Base-by-base conservation (phyloP, 1,140 invertebrate species). In the Ceratina australensis region DNA sequence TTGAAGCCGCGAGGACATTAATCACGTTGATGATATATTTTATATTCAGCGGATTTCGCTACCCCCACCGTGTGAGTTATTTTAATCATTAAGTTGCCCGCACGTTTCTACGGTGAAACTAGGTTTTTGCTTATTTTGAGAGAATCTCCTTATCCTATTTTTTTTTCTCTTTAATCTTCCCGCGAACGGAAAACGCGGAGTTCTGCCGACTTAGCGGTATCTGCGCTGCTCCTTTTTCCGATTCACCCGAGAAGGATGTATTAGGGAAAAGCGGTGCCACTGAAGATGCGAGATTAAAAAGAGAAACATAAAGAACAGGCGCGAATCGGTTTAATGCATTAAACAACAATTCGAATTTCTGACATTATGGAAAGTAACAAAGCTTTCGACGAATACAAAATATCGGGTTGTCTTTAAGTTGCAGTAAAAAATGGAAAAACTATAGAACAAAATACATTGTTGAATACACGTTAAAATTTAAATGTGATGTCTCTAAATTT, bases 1-100 rank as follows among this genome's bases (percentile, higher is more conserved):
- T 76, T 61, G 42, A 61, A 28, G 16, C 47, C 4, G 66, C 47
- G 1, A 52, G 47, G 47, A 52, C 74, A 76, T 76, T 76, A 76
- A 76, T 76, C 74, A 61, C 74, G 47, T 15, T 47, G 73, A 76
- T 76, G 73, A 57, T 60, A 33, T 56, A 71, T 71, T 76, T 76
- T 76, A 69, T 76, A 69, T 68, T 68, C 66, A 71, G 16, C n/a
- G 66, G 47, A 42, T 52, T 52, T 24, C 56, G 28, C 56, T 15
- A 7, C 15, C n/a, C 2, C 22, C 3, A 54, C 52, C 16, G 16
- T 15, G 10, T 7, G 47, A 56, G 42, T 76, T 60, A 76, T 60
- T 76, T 76, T 50, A 69, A 69, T 69, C 42, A 42, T 76, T 52
- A 49, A 71, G 74, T 22, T 50, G 12, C 26, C 3, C n/a, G 18